Evolutionary conservation across 2,797 vertebrate species (phyloP).

Genomic region (Neoniphon sammara): DNA sequence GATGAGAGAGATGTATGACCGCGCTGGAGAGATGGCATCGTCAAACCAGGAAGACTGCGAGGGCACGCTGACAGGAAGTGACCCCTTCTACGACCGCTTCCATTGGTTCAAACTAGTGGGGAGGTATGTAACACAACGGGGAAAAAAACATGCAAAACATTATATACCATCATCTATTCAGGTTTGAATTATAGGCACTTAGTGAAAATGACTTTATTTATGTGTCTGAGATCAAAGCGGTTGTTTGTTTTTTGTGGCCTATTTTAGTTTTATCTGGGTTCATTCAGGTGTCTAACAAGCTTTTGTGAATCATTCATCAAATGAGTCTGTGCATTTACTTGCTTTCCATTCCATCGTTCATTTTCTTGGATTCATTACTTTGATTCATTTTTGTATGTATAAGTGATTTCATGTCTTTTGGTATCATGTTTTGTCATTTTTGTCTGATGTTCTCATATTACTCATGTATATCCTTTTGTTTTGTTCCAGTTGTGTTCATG

Average conservation of each 20-base stretch:
- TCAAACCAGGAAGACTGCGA: slow-evolving; percentile 88
- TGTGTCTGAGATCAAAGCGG: background rate
- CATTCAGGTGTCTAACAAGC: background rate
- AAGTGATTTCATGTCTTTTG: slow-evolving; percentile 6
- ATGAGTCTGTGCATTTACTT: slow-evolving; percentile 30
- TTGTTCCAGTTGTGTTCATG: background rate
- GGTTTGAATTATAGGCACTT: background rate
- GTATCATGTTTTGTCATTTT: slow-evolving; percentile 35
- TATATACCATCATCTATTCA: background rate
- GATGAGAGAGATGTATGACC: slow-evolving; percentile 99
- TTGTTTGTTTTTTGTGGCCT: slow-evolving; percentile 19
- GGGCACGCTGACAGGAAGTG: slow-evolving; percentile 89
- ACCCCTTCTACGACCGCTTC: slow-evolving; percentile 98
- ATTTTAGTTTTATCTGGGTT: background rate
- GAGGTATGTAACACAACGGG: slow-evolving; percentile 83
- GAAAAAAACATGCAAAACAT: background rate
- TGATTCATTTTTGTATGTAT: slow-evolving; percentile 22
- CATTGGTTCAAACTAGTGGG: slow-evolving; percentile 99
- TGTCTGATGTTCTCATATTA: slow-evolving; percentile 14
- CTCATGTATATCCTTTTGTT: slow-evolving; percentile 33
- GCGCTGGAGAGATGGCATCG: slow-evolving; percentile 94
- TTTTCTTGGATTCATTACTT: slow-evolving; percentile 31
- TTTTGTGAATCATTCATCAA: slow-evolving; percentile 53
- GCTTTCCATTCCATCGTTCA: slow-evolving; percentile 38
- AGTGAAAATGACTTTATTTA: background rate